Evolutionary conservation across 2,888 invertebrate genomes (phyloP).

Genomic region (Laspeyria flexula): DNA sequence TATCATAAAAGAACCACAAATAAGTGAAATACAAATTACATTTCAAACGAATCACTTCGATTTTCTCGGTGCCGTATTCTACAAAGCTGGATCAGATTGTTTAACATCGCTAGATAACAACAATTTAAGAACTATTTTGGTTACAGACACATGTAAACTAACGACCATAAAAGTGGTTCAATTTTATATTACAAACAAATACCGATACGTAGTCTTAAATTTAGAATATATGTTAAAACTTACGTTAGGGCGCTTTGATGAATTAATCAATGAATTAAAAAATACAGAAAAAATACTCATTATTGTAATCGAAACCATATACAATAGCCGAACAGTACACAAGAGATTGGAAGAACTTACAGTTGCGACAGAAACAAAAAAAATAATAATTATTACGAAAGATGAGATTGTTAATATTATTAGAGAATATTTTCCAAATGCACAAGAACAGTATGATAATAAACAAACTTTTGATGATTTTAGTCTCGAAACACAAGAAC

Average conservation of each 20-base stretch:
- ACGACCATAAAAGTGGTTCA: conserved; percentile 23
- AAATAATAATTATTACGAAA: conserved; percentile 5
- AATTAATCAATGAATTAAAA: not conserved
- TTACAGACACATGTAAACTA: conserved; percentile 10
- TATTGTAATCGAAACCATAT: not conserved
- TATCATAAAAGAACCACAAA: conserved; percentile 9
- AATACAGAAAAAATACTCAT: conserved; percentile 9
- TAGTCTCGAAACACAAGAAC: conserved; percentile 6
- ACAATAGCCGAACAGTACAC: not conserved
- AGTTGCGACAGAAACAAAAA: not conserved
- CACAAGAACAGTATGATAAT: not conserved
- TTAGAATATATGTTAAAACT: no score
- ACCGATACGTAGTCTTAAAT: not conserved
- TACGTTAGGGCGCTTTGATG: no score
- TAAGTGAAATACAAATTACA: conserved; percentile 4
- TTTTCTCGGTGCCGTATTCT: not conserved
- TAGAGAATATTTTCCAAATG: not conserved
- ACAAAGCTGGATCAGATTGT: not conserved
- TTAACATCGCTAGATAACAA: not conserved
- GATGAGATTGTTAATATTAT: not conserved
- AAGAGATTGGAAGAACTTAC: not conserved
- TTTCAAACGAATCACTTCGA: conserved; percentile 2
- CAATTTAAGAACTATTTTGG: not conserved
- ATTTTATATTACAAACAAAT: not conserved
- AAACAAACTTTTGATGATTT: conserved; percentile 8